Evolutionary conservation across 2,113 vertebrate genomes (phyloP).

Genomic region (Burhinus bistriatus): DNA sequence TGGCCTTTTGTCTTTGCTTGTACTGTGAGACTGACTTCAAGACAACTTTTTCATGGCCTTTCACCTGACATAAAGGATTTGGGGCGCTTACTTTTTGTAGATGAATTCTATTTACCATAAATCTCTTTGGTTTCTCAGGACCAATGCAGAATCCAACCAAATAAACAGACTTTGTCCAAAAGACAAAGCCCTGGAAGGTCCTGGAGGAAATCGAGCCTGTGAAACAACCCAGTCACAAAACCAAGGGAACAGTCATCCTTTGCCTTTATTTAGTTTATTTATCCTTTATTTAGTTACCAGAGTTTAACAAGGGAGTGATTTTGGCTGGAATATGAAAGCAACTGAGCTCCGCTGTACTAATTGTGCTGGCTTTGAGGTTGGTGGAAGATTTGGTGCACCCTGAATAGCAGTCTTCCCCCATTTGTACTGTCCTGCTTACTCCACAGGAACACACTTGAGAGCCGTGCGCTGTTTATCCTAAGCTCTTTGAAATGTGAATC

Average conservation of each 20-base stretch:
- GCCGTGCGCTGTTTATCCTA: neutral
- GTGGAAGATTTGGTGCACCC: constrained; percentile 22
- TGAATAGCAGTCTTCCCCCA: constrained; percentile 20
- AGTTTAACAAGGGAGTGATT: constrained; percentile 21
- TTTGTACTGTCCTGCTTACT: constrained; percentile 4
- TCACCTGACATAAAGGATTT: neutral
- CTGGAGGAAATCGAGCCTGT: neutral
- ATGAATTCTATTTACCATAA: neutral
- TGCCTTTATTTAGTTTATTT: constrained; percentile 53
- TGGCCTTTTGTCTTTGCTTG: neutral
- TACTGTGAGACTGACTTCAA: neutral
- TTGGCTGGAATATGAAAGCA: constrained; percentile 58
- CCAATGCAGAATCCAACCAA: neutral
- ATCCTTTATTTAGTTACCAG: constrained; percentile 48
- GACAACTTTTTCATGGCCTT: neutral
- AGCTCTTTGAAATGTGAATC: constrained; percentile 62
- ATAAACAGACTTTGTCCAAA: neutral
- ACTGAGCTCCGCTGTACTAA: neutral
- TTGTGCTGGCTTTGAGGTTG: constrained; percentile 40
- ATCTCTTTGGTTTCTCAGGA: neutral
- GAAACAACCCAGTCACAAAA: neutral
- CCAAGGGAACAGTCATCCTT: neutral
- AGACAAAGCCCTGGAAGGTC: neutral
- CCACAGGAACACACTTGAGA: constrained; percentile 1
- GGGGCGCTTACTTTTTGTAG: neutral